These are phyloP conservation scores for Drosophila ananassae DNA, from an alignment of 1,140 invertebrate species.

Conservation along the genomic window DNA sequence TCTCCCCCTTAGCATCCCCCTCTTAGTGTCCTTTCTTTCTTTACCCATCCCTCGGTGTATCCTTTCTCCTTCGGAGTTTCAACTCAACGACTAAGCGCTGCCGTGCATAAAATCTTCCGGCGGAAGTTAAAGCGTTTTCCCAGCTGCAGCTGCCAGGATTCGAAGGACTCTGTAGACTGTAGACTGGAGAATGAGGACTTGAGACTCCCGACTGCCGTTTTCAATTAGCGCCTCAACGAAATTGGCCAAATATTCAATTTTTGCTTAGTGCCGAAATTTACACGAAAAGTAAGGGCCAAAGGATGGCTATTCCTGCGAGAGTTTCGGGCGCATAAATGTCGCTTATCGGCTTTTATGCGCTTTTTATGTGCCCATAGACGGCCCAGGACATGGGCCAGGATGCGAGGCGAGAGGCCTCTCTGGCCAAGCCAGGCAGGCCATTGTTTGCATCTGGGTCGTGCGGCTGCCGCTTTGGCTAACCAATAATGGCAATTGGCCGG, in stretches of 20 bases:
- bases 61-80: slow-evolving; percentile 9
- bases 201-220: slow-evolving; percentile 48
- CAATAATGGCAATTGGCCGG: slow-evolving; percentile 79
- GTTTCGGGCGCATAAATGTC: slow-evolving; percentile 74
- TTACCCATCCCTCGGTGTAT: not conserved
- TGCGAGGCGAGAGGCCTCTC: slow-evolving; percentile 7
- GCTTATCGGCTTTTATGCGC: slow-evolving; percentile 79
- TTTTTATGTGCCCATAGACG: slow-evolving; percentile 58
- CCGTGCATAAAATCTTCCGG: slow-evolving; percentile 77
- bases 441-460: slow-evolving; percentile 77
- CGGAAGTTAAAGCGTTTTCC: slow-evolving; percentile 73
- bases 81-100: slow-evolving; percentile 20
- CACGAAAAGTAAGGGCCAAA: slow-evolving; percentile 30
- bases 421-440: slow-evolving; percentile 22
- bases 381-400: slow-evolving; percentile 26
- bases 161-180: too few relatives aligned
- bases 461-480: slow-evolving; percentile 69
- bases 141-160: slow-evolving; percentile 30
- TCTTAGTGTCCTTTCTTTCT: not conserved
- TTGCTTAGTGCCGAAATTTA: slow-evolving; percentile 50
- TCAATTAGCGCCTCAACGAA: slow-evolving; percentile 58
- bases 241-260: slow-evolving; percentile 65
- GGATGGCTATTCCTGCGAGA: slow-evolving; percentile 39
- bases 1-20: not conserved
- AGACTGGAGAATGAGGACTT: not conserved